These are phyloP conservation scores for Martes flavigula DNA, from an alignment of 2,797 vertebrate genomes.

Conservation along the genomic window DNA sequence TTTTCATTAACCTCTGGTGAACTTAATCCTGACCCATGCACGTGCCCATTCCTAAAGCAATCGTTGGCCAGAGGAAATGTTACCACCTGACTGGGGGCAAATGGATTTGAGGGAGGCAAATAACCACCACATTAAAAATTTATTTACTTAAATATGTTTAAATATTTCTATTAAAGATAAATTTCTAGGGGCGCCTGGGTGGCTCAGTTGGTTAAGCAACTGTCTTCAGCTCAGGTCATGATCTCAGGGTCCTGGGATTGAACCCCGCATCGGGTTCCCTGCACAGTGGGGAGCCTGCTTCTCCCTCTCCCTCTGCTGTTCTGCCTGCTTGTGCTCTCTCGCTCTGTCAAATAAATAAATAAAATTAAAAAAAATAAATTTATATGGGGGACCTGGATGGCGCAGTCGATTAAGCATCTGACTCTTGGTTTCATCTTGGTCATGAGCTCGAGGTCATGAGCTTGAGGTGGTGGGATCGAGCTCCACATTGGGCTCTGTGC, in stretches of 20 bases:
- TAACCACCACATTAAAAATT: background rate
- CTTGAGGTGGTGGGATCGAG: background rate
- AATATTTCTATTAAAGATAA: background rate
- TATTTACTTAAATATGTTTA: background rate
- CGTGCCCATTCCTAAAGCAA: background rate
- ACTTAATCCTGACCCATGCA: background rate
- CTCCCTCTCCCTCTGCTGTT: too few species aligned
- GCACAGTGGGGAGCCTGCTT: too few species aligned
- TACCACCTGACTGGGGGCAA: background rate
- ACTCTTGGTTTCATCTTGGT: background rate
- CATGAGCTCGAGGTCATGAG: background rate
- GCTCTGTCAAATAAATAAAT: too few species aligned
- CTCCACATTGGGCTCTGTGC: background rate
- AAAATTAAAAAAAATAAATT: background rate
- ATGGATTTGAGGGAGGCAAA: background rate
- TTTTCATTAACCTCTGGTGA: conserved; percentile 42
- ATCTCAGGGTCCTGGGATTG: too few species aligned
- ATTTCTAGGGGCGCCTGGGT: background rate
- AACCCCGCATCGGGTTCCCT: too few species aligned
- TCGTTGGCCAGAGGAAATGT: background rate
- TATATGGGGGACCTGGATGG: background rate
- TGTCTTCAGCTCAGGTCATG: too few species aligned
- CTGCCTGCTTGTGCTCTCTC: too few species aligned
- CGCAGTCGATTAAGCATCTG: background rate
- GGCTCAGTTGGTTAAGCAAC: background rate